Evolutionary conservation across 2,888 invertebrate species (phyloP).

Genomic region (Helobdella robusta): DNA sequence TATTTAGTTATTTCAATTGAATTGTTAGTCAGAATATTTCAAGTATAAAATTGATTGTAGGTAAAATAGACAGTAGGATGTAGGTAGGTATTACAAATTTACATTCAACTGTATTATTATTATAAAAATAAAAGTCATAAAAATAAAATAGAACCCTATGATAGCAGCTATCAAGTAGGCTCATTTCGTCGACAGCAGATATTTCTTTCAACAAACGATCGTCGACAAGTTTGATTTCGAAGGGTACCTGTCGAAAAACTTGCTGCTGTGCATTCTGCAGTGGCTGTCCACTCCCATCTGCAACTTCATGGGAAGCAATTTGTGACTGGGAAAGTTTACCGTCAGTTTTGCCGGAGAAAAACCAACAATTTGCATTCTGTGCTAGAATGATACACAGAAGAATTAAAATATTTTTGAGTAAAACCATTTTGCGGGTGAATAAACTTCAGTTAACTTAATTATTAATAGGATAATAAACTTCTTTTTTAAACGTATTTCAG

Average conservation of each 20-base stretch:
- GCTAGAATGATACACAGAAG: background rate
- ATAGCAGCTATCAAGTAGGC: constrained; percentile 59
- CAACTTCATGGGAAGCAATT: background rate
- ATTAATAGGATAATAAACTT: too few relatives aligned
- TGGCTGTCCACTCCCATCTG: background rate
- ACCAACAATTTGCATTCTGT: background rate
- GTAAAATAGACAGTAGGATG: background rate
- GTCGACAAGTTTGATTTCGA: constrained; percentile 55
- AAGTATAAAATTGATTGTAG: background rate
- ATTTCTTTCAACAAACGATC: constrained; percentile 60
- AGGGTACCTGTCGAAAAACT: constrained; percentile 36
- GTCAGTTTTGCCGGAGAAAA: background rate
- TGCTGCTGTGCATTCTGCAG: background rate
- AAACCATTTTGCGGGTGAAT: background rate
- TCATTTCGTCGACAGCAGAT: constrained; percentile 55
- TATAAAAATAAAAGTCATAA: background rate
- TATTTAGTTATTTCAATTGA: background rate
- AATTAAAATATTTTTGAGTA: background rate
- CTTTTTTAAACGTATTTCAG: too few relatives aligned
- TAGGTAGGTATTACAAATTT: background rate
- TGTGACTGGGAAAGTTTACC: background rate
- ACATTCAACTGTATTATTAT: background rate
- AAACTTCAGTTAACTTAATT: too few relatives aligned
- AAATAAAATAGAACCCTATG: constrained; percentile 53
- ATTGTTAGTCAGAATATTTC: background rate